Percentiles rank a stretch among this genome's conserved stretches.
These are phyloP conservation scores for Galagoides demidoff DNA, from an alignment of 2,797 vertebrate genomes.

Conservation along the genomic window DNA sequence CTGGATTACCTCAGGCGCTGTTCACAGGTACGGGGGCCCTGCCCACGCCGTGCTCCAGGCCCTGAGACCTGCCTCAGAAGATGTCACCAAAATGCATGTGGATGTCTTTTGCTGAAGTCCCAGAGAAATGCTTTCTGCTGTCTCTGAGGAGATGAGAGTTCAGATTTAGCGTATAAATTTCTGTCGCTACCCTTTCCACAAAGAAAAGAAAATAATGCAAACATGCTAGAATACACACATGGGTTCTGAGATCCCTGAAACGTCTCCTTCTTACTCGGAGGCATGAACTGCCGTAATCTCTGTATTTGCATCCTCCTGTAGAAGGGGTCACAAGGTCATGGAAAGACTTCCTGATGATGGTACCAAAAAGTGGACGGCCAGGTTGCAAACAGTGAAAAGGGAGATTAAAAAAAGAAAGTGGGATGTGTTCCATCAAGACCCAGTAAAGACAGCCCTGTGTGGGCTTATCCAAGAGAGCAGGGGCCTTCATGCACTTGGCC, in stretches of 20 bases:
- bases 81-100: accelerated
- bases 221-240: not conserved
- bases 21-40: slow-evolving; percentile 91
- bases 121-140: not conserved
- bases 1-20: slow-evolving; percentile 97
- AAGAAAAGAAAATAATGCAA: not conserved
- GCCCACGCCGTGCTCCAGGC: not conserved
- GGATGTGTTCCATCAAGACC: not conserved
- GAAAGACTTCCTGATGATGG: not conserved
- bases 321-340: not conserved
- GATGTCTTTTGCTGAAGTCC: not conserved
- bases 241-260: not conserved
- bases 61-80: not conserved
- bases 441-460: not conserved
- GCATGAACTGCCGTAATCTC: accelerated
- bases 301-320: not conserved
- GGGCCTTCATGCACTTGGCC: not conserved
- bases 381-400: not conserved
- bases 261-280: not conserved
- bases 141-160: not conserved
- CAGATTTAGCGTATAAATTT: not conserved
- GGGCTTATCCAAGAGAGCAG: not conserved
- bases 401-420: not conserved
- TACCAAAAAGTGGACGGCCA: accelerated
- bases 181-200: not conserved